These are phyloP conservation scores for Melanotaenia boesemani DNA, from an alignment of 2,797 vertebrate species.

Conservation along the genomic window DNA sequence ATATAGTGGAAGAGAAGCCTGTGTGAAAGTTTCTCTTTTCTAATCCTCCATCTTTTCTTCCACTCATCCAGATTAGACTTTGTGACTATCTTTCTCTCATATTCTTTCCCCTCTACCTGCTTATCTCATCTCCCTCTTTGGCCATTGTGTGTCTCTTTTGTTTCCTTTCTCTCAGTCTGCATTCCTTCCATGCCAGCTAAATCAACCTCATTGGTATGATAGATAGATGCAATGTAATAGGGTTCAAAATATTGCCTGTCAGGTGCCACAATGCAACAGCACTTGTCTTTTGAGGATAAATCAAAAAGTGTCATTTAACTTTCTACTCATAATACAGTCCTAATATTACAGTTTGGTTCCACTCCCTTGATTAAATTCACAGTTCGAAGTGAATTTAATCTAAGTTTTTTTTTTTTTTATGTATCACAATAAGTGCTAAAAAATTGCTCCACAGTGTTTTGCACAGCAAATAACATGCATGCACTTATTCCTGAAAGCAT, in stretches of 20 bases:
- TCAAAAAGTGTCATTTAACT: slow-evolving; percentile 27
- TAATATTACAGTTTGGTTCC: background rate
- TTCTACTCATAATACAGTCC: background rate
- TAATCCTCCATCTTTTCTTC: slow-evolving; percentile 69
- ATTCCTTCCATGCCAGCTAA: slow-evolving; percentile 27
- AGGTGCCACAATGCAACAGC: slow-evolving; percentile 19
- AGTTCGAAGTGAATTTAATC: background rate
- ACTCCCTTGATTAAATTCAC: background rate
- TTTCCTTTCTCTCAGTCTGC: slow-evolving; percentile 7
- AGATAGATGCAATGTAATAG: slow-evolving; percentile 12
- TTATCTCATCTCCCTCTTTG: slow-evolving; percentile 39
- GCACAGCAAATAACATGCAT: background rate
- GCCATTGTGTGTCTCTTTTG: slow-evolving; percentile 24
- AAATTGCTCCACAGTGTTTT: background rate
- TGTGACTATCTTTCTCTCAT: slow-evolving; percentile 47
- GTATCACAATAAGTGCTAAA: background rate
- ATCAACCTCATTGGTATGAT: background rate
- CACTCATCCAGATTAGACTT: slow-evolving; percentile 75
- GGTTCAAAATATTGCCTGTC: slow-evolving; percentile 27
- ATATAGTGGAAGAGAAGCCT: slow-evolving; percentile 56
- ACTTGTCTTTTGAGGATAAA: slow-evolving; percentile 35
- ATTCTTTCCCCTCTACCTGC: slow-evolving; percentile 38
- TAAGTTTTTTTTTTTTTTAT: background rate
- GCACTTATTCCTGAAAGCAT: background rate
- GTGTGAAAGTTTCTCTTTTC: slow-evolving; percentile 69